Conservation (phyloP, 2,888 invertebrate species). For the Lingula anatina region DNA sequence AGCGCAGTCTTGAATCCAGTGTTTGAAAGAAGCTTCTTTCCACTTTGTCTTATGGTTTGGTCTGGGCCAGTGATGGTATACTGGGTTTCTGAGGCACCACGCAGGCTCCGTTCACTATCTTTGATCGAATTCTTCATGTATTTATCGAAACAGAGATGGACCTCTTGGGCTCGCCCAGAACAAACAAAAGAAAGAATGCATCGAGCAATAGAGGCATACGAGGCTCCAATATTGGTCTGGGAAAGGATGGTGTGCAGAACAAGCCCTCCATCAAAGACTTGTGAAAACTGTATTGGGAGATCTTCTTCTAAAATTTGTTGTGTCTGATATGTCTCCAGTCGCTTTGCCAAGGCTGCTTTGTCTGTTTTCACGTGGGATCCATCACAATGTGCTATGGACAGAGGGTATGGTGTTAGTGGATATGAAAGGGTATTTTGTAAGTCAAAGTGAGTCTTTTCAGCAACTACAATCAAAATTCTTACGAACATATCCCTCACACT, state of each 20-base stretch:
- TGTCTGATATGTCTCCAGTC: conserved; percentile 2
- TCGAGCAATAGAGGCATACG: neutral
- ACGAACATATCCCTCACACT: conserved; percentile 5
- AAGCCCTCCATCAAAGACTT: conserved; percentile 1
- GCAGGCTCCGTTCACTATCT: conserved; percentile 2
- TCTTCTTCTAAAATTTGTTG: neutral
- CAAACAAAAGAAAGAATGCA: neutral
- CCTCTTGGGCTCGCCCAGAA: neutral
- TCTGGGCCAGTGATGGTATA: conserved; percentile 6
- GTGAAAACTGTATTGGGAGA: neutral
- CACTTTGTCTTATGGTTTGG: no score
- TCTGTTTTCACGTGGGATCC: conserved; percentile 2
- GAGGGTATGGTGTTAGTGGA: conserved; percentile 4
- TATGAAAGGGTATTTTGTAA: neutral
- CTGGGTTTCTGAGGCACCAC: neutral
- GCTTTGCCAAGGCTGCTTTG: conserved; percentile 3
- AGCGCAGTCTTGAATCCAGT: no score
- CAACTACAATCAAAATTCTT: neutral
- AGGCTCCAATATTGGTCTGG: neutral
- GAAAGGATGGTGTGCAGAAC: conserved; percentile 1
- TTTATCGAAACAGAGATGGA: conserved; percentile 3
- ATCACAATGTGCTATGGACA: conserved; percentile 5
- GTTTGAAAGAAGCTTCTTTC: no score
- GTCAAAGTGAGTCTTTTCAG: conserved; percentile 4
- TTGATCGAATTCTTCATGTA: conserved; percentile 1